phyloP scores from a whole-genome alignment of 2,113 vertebrate species.

The Tretioscincus oriximinensis region DNA sequence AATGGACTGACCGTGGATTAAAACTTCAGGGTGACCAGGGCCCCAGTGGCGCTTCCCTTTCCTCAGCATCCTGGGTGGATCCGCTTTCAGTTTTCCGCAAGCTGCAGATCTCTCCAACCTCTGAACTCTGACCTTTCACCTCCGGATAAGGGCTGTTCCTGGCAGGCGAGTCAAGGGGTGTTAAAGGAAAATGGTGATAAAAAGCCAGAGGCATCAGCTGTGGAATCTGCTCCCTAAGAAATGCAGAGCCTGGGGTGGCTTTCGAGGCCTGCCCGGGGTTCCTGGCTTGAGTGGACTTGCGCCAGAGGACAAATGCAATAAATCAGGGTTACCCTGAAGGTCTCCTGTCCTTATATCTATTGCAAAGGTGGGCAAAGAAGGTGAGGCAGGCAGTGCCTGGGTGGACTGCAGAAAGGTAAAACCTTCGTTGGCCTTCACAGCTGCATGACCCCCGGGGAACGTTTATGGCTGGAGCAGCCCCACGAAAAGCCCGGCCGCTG shows the following conservation, averaged over 20 bases:
- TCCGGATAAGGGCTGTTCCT: too few relatives aligned
- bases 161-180: too few relatives aligned
- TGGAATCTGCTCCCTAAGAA: neutral
- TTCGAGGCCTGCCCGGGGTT: neutral
- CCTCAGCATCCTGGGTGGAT: neutral
- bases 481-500: neutral
- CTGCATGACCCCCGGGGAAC: neutral
- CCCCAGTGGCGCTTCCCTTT: neutral
- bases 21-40: too few relatives aligned
- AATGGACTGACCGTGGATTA: too few relatives aligned
- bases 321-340: neutral
- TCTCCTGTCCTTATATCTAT: neutral
- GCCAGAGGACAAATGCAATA: neutral
- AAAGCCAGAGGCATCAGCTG: too few relatives aligned
- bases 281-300: too few relatives aligned
- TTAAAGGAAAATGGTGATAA: too few relatives aligned
- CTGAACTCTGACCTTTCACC: neutral
- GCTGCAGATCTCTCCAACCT: too few relatives aligned
- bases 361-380: conserved; percentile 12
- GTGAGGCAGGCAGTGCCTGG: too few relatives aligned
- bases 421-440: neutral
- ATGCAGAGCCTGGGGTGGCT: too few relatives aligned
- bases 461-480: neutral
- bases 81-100: neutral
- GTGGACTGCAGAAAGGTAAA: neutral